Conservation (phyloP, 2,888 invertebrate genomes). For the Argyresthia goedartella region DNA sequence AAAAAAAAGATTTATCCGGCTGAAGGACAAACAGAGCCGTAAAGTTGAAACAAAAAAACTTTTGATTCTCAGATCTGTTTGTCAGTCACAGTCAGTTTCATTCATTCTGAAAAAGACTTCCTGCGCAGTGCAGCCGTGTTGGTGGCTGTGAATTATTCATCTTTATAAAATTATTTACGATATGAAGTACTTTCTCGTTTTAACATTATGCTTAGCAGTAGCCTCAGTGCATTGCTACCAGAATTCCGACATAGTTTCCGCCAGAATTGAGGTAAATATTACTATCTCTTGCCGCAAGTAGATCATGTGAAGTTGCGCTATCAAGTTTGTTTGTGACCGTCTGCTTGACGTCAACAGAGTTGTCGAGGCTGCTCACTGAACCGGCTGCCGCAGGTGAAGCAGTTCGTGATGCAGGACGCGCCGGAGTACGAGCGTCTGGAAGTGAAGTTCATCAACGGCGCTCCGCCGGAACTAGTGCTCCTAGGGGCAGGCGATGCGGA, state of each 20-base stretch:
- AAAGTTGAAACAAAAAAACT: too few species aligned
- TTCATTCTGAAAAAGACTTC: too few species aligned
- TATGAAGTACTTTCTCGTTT: too few species aligned
- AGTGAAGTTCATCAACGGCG: constrained; percentile 77
- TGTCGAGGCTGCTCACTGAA: constrained; percentile 79
- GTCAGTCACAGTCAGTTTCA: too few species aligned
- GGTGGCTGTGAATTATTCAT: too few species aligned
- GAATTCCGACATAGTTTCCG: constrained; percentile 41
- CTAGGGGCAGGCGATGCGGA: constrained; percentile 69
- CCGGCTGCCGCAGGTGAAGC: constrained; percentile 74
- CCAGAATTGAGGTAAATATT: constrained; percentile 51
- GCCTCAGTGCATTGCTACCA: constrained; percentile 29
- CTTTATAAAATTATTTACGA: too few species aligned
- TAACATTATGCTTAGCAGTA: too few species aligned
- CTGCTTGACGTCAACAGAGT: constrained; percentile 54
- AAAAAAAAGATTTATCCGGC: too few species aligned
- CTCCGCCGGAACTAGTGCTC: constrained; percentile 74
- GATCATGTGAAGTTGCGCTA: background rate
- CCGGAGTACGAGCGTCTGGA: constrained; percentile 72
- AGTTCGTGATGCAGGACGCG: constrained; percentile 77
- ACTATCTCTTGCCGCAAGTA: background rate
- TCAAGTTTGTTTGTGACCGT: background rate
- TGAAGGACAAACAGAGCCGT: too few species aligned
- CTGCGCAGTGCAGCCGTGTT: too few species aligned
- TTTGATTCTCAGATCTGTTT: too few species aligned